Base-by-base conservation (phyloP, 2,888 invertebrate species). In the Podabrus alpinus region DNA sequence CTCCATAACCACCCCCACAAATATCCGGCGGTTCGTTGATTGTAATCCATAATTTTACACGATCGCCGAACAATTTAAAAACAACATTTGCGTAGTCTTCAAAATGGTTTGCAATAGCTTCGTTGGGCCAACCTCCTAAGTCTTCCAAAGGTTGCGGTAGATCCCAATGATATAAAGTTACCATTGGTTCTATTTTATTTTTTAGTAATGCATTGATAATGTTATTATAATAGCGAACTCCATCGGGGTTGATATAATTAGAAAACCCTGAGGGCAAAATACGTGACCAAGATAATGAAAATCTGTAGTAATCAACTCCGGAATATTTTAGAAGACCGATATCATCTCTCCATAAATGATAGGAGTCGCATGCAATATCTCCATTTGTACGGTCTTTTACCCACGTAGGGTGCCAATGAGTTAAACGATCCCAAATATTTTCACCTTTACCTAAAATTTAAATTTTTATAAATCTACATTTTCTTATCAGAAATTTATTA, bases 131-230 rank as follows among this genome's bases (percentile, higher is more conserved):
- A 0, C 92, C 92, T 0, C 92, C 92, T 3, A 91, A 83, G 64
- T 91, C 89, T 87, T 91, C 89, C 15, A 91, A 84, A 7, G 81
- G 75, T 80, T 91, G 90, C 0, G 92, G 92, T 74, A 92, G 86
- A 82, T 93, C 92, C 91, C 91, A 92, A 81, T 92, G 92, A 86
- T 91, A 92, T 83, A 92, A 86, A 0, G 92, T 92, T 11, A 91
- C 89, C 67, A 90, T 81, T 0, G 93, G 92, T 71, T 86, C 82
- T 73, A 94, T 91, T 13, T 87, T 87, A 71, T 89, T 86, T 1
- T 82, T 86, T 0, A 87, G 76, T 5, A 94, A 86, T 77, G 89
- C 90, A 64, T 90, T 86, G 11, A 94, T 88, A 19, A 94, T 83
- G 60, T 89, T 86, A 68, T 88, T 89, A 86, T 94, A 94, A 85